A percentile compares a stretch with the other conserved stretches of the same genome.
Evolutionary conservation across 2,797 vertebrate genomes (phyloP).

Genomic region (Falco concolor): DNA sequence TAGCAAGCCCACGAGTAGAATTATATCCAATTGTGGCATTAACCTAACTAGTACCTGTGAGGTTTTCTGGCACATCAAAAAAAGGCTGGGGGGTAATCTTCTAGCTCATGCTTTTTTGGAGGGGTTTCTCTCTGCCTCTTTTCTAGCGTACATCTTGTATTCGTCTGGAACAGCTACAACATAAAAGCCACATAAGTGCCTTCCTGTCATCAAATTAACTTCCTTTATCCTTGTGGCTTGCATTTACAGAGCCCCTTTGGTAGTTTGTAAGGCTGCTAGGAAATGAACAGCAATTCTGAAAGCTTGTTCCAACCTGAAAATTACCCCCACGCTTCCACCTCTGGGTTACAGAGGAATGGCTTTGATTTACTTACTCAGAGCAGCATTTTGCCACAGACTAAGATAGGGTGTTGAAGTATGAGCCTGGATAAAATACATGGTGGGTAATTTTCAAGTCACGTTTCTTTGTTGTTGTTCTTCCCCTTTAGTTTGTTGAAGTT

Average conservation of each 20-base stretch:
- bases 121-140: not conserved
- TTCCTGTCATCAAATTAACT: not conserved
- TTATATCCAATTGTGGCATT: not conserved
- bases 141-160: not conserved
- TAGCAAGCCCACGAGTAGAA: not conserved
- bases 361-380: not conserved
- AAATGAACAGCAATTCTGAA: not conserved
- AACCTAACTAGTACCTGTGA: not conserved
- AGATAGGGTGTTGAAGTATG: not conserved
- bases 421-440: not conserved
- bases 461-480: not conserved
- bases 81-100: not conserved
- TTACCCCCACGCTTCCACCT: fast-evolving
- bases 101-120: not conserved
- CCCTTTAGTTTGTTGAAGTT: constrained; percentile 95
- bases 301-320: not conserved
- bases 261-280: not conserved
- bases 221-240: not conserved
- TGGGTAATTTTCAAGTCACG: not conserved
- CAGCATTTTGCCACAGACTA: not conserved
- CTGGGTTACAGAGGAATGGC: not conserved
- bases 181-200: not conserved
- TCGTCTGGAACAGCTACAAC: not conserved
- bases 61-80: not conserved
- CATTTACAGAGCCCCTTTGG: not conserved